Percentiles rank a stretch among this genome's conserved stretches.
phyloP scores from a whole-genome alignment of 2,113 vertebrate genomes.

The Jacana jacana region DNA sequence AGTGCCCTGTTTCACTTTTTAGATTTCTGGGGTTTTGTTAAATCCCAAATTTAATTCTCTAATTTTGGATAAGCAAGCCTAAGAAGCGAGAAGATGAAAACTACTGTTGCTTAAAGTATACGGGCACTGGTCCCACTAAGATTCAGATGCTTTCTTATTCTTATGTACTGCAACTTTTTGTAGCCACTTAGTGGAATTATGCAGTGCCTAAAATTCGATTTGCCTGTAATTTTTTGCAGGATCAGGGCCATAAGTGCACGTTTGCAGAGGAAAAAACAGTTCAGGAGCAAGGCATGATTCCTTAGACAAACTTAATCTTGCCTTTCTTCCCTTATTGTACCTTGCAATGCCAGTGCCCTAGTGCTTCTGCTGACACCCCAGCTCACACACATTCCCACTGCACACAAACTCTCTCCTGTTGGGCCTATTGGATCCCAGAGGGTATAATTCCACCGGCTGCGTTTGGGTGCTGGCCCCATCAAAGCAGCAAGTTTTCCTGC shows the following conservation, averaged over 20 bases:
- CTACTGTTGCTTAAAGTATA: background rate
- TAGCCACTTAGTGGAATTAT: background rate
- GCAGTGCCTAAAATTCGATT: background rate
- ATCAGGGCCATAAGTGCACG: background rate
- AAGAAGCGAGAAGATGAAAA: background rate
- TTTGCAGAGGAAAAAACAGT: background rate
- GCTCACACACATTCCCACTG: accelerated
- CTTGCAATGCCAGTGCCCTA: background rate
- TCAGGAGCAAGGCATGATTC: background rate
- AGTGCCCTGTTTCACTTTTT: background rate
- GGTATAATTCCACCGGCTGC: background rate
- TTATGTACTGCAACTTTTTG: background rate
- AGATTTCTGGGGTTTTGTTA: background rate
- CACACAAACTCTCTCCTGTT: background rate
- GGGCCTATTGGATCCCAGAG: background rate
- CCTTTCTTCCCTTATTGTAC: background rate
- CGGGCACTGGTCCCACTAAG: background rate
- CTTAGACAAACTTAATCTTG: accelerated
- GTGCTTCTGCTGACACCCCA: background rate
- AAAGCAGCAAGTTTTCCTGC: background rate
- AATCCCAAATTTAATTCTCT: background rate
- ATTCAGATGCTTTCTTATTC: background rate
- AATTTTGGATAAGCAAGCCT: background rate
- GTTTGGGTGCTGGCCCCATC: background rate
- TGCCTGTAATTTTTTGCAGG: background rate